Evolutionary conservation across 1,140 invertebrate species (phyloP).

Genomic region (Trinorchestia longiramus): DNA sequence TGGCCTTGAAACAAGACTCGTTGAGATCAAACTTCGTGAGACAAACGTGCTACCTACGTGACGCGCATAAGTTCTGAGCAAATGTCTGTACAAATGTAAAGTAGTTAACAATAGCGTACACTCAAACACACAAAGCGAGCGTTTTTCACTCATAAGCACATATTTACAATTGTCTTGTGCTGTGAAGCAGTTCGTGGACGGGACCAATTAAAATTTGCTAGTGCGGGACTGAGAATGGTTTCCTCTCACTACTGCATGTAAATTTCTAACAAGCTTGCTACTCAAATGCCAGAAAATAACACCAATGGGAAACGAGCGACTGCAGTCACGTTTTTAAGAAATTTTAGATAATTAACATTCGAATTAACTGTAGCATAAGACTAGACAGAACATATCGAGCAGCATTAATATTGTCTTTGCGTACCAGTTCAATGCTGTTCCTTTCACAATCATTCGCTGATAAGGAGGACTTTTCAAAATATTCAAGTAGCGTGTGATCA

Average conservation of each 20-base stretch:
- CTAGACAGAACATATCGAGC: neutral
- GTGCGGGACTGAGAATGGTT: no score
- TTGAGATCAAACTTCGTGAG: conserved; percentile 28
- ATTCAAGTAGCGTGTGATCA: neutral
- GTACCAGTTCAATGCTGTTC: neutral
- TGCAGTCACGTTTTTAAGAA: neutral
- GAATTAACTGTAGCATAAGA: neutral
- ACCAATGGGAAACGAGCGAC: neutral
- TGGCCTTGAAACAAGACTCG: neutral
- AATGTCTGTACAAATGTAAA: conserved; percentile 23
- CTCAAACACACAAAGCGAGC: neutral
- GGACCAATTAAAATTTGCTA: neutral
- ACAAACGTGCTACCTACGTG: conserved; percentile 2
- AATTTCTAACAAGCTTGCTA: neutral
- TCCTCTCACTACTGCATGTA: no score
- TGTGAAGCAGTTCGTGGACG: neutral
- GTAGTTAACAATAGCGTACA: neutral
- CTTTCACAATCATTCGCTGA: neutral
- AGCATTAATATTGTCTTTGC: conserved; percentile 20
- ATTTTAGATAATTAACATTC: neutral
- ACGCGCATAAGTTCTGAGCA: conserved; percentile 18
- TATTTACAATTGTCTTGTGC: conserved; percentile 38
- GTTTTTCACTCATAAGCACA: neutral
- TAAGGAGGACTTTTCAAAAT: neutral
- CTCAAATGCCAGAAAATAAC: neutral